Base-by-base conservation (phyloP, 1,140 invertebrate species). In the Aphelinus atriplicis region DNA sequence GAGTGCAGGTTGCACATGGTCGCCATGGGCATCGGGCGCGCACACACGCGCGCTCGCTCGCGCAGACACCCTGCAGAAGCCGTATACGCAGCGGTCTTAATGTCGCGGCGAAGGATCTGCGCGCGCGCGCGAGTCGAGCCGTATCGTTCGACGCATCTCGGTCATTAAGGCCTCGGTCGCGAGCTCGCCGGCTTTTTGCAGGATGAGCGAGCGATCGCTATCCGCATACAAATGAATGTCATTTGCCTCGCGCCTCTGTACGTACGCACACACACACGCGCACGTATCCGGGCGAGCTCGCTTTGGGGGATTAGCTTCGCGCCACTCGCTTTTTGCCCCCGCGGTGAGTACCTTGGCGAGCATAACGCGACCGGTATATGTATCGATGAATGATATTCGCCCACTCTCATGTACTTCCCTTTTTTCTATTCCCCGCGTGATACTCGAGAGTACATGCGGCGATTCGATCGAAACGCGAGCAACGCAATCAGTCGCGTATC, bases 101-200 rank as follows among this genome's bases (percentile, higher is more conserved):
- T 86, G 84, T 85, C 84, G 82, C 81, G 26, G 26, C 81, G 81
- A 79, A 81, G 81, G 84, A 85, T 85, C 84, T 84, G 80, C 83
- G 81, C 84, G 79, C 79, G 57, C 26, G 26, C 26, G 60, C 71
- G 26, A 26, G 26, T 26, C 26, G 26, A 26, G 26, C 80, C 81
- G 82, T 87, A 86, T 86, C 85, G 78, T 80, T 80, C 81, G 80
- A 79, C 75, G 73, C 80, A 86, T 87, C 85, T 84, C 77, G 84
- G 82, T 87, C 84, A 81, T 87, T 86, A 86, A 82, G 84, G 78
- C 77, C 61, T 73, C 74, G 3, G 3, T 10, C 42, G n/a, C 42
- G 3, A 6, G n/a, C n/a, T 3, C 26, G 26, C 6, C 3, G 43
- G 53, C 43, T 62, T 74, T 68, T 62, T 62, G 50, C 57, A 47